Base-by-base conservation (phyloP, 92 coral and sea anemone species). In the Diadumene lineata region DNA sequence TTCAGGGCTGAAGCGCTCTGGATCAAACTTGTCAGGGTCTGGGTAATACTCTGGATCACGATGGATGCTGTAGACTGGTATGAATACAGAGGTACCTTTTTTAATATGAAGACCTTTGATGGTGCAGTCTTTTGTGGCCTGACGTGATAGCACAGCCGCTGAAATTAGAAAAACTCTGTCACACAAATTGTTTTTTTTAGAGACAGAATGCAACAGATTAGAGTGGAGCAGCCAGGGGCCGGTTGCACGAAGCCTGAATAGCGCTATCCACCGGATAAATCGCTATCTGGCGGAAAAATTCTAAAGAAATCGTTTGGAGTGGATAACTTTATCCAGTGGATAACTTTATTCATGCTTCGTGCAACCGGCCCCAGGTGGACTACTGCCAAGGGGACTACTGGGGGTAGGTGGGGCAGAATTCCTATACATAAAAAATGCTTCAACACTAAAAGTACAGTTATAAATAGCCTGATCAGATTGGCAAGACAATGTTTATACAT, bases 11-110 rank as follows among this genome's bases (percentile, higher is more conserved):
- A 86, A 86, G 64, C 87, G 74, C 70, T 58, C 82, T 32, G 90
- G 90, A 55, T 86, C 87, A 56, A 86, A 86, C 61, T 55, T 86
- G 8, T 75, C 80, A 3, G 90, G 90, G 34, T 86, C 60, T 15
- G 75, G 87, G 82, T 53, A 53, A 53, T 53, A 53, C 58, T 53
- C 58, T 16, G 58, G 58, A 53, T 53, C 58, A 21, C 58, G 58
- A 13, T 53, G 58, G 58, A 53, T 53, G 58, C 58, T 53, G 58
- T 53, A 53, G 58, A 53, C 18, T 77, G 81, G 64, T 64, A 4
- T 18, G 56, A 53, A 53, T 53, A 16, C 24, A 2, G 4, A 9
- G 3, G 18, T 53, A 13, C 58, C 58, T 53, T 53, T 53, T 16
- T 53, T 53, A 23, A 53, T 53, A 53, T 15, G 58, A 4, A 53